Evolutionary conservation across 1,140 invertebrate genomes (phyloP), one percentile per base, ranked within the genome.

Genomic region (Stenopsyche tienmushanensis): DNA sequence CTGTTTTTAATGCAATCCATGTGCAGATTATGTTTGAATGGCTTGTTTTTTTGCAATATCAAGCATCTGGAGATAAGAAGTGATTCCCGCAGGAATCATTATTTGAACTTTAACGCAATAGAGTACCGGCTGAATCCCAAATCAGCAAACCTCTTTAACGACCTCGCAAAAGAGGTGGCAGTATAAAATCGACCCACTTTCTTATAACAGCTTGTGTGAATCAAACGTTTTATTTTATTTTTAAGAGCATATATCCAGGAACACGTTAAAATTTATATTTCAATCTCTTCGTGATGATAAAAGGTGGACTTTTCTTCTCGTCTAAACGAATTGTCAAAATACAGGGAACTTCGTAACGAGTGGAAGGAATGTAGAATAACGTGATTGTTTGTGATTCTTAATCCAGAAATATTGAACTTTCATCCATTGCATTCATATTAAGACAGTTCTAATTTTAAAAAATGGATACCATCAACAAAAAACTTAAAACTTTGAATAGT

Each of bases 101-200:
- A 7, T 34, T 13, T 34, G 29, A 34, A 34, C 13, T 34, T 41
- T n/a, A 41, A 9, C n/a, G 34, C 34, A 41, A 9, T 9, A 41
- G 34, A 41, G n/a, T n/a, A n/a, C n/a, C n/a, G n/a, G n/a, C n/a
- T n/a, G n/a, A n/a, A n/a, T n/a, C n/a, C n/a, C 49, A 21, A 53
- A 53, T 25, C 20, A 53, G 49, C 20, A 53, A 53, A 53, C 49
- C 23, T 53, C 49, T 53, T 23, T 53, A 13, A 8, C 15, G 49
- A 53, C 49, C 49, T 25, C 49, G 17, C 23, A 53, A 53, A 20
- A 20, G 9, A 23, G 15, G 17, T 53, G 49, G 17, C 8, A 53
- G 49, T 15, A 24, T 53, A 7, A 53, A 53, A 25, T 53, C 23
- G 20, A 53, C 23, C 17, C 23, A 53, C 23, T 53, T 53, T 18